Base-by-base conservation (phyloP, 2,113 vertebrate species). In the Cochlearius cochlearius region DNA sequence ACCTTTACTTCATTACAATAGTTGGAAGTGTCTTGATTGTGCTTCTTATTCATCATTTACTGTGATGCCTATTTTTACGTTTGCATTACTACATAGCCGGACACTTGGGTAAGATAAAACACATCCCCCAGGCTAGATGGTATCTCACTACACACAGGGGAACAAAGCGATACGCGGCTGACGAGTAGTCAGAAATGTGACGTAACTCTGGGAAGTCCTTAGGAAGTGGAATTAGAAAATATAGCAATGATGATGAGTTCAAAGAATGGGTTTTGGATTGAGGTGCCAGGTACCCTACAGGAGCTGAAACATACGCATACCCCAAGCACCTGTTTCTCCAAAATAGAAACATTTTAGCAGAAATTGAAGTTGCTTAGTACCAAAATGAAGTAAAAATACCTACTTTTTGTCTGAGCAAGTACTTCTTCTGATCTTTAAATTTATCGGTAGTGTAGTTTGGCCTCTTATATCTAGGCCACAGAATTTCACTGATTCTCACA, bases 121-220 rank as follows among this genome's bases (percentile, higher is more conserved):
- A 5, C 41, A 58, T 82, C 11, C 47, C 47, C 15, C 0, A 2
- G 58, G n/a, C 52, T 63, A 71, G 27, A 58, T 34, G 62, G 19
- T n/a, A 32, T 75, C 50, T 71, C 45, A 52, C 34, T 67, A 29
- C 45, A 91, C 62, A 52, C 26, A 56, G 27, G 38, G 45, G 11
- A 82, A 56, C 41, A 60, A 74, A 77, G 49, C 0, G 0, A 26
- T 27, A 32, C 0, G 0, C 1, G 3, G 60, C 25, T 39, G 45
- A 38, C 52, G 56, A 79, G 49, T 22, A 93, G 59, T 53, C 29
- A 88, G 50, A 93, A 86, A 81, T 52, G 29, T 55, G 49, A 64
- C 2, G 8, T 34, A 77, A 55, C 32, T 64, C 36, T 14, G 26
- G 60, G 56, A 78, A 55, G 12, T 69, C 26, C 29, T 41, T 71